These are phyloP conservation scores for Tympanuchus pallidicinctus DNA, from an alignment of 2,113 vertebrate genomes.

Conservation along the genomic window DNA sequence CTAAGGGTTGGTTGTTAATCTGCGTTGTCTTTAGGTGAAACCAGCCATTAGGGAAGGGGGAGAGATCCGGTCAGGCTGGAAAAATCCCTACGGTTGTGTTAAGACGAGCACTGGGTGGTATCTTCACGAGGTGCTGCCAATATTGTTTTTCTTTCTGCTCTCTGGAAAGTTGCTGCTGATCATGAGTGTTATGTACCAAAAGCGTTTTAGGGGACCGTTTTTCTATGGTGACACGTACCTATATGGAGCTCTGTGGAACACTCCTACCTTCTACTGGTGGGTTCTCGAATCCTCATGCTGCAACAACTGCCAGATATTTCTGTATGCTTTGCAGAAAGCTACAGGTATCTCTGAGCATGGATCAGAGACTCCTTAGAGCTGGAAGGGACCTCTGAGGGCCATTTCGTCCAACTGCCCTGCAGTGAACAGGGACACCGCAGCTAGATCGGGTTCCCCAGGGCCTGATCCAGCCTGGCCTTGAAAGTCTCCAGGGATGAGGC, in stretches of 20 bases:
- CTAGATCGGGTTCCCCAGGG: no score
- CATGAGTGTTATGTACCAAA: fast-evolving
- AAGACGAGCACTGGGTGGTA: neutral
- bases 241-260: neutral
- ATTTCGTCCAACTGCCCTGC: no score
- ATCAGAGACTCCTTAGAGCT: no score
- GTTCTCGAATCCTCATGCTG: neutral
- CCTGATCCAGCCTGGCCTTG: no score
- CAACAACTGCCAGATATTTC: neutral
- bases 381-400: no score
- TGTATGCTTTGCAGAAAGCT: neutral
- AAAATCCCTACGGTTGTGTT: neutral
- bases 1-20: neutral
- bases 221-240: neutral
- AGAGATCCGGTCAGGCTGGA: slow-evolving; percentile 43
- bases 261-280: neutral
- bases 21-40: neutral
- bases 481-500: no score
- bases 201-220: neutral
- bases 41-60: slow-evolving; percentile 28
- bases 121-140: neutral
- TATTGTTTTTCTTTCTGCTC: neutral
- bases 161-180: slow-evolving; percentile 1
- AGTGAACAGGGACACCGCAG: no score
- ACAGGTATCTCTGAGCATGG: neutral